Base-by-base conservation (phyloP, 2,797 vertebrate genomes). In the Siniperca scherzeri region DNA sequence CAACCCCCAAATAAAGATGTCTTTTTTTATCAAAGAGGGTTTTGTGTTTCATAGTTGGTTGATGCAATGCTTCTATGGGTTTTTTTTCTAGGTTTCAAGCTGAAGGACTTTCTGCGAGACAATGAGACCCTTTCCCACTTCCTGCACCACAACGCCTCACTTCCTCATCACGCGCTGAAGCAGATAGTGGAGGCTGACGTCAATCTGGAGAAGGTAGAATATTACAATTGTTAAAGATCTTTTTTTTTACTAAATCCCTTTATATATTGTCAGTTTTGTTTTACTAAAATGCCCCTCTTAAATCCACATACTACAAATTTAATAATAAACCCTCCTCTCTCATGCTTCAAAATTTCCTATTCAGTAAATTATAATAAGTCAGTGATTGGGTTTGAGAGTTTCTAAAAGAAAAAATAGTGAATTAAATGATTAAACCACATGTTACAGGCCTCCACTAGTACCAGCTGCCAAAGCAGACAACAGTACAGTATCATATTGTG, bases 121-220 rank as follows among this genome's bases (percentile, higher is more conserved):
- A 94, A 98, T 5, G 98, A 99, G 93, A 98, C 96, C 0, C 95
- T 99, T 74, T 98, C 98, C 60, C 95, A 94, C 76, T 99, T 99
- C 93, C 96, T 99, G 60, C 93, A 94, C 81, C 94, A 93, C 77
- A 98, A 99, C 42, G 92, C 96, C 19, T 97, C 97, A 25, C 93
- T 99, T 87, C 95, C 98, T 46, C 92, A 60, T 50, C 91, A 96
- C 6, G 91, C 95, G 0, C 92, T 98, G 82, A 94, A 94, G 72
- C 96, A 96, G 71, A 96, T 99, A 9, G 91, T 99, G 82, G 95
- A 96, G 55, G 96, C 98, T 27, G 87, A 96, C 27, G 88, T 99
- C 91, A 97, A 96, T 85, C 93, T 99, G 88, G 97, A 96, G 77
- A 97, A 97, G 97, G 98, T 99, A 92, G 85, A 71, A 52, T 14